Evolutionary conservation across 1,140 invertebrate genomes (phyloP).

Genomic region (Penaeus vannamei): DNA sequence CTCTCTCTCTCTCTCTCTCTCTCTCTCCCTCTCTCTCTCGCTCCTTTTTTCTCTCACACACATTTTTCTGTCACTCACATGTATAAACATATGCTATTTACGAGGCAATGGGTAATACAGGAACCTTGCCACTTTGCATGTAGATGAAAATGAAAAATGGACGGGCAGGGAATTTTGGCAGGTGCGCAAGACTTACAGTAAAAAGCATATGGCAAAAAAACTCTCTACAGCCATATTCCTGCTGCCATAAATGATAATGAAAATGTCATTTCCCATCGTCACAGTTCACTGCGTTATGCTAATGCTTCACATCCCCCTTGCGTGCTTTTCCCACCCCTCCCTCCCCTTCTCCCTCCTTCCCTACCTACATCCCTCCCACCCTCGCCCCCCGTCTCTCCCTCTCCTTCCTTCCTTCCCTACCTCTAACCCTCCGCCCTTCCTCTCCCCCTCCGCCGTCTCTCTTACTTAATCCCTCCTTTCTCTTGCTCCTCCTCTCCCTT

Average conservation of each 20-base stretch:
- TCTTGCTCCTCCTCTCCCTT: constrained; percentile 17
- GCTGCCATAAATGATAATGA: constrained; percentile 60
- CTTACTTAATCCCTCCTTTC: constrained; percentile 21
- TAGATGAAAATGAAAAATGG: too few relatives aligned
- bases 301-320: constrained; percentile 35
- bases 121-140: too few relatives aligned
- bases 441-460: neutral
- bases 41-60: too few relatives aligned
- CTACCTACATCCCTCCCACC: constrained; percentile 3
- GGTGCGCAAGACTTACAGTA: too few relatives aligned
- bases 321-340: constrained; percentile 4
- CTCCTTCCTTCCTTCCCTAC: neutral
- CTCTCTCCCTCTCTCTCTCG: too few relatives aligned
- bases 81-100: too few relatives aligned
- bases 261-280: constrained; percentile 50
- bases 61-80: too few relatives aligned
- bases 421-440: neutral
- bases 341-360: neutral
- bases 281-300: constrained; percentile 53
- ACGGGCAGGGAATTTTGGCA: too few relatives aligned
- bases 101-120: too few relatives aligned
- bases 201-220: constrained; percentile 1
- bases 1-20: too few relatives aligned
- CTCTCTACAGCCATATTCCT: constrained; percentile 16
- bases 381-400: neutral